Evolutionary conservation across 2,888 invertebrate species (phyloP).

Genomic region (Brachynemurus nebulosus): DNA sequence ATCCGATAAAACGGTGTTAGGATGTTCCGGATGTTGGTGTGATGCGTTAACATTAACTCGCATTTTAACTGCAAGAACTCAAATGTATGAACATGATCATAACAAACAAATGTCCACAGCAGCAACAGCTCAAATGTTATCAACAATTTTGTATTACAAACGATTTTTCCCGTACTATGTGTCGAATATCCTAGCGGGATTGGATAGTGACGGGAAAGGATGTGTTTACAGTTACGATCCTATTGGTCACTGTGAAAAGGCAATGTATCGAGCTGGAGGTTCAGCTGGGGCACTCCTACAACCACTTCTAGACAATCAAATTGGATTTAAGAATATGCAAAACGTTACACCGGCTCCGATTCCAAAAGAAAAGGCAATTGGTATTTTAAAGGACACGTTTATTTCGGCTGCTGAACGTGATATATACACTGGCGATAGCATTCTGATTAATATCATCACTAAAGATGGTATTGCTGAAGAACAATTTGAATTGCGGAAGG

Average conservation of each 20-base stretch:
- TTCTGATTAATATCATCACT: constrained; percentile 75
- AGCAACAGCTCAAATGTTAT: constrained; percentile 90
- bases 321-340: constrained; percentile 80
- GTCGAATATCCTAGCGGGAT: constrained; percentile 84
- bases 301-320: constrained; percentile 91
- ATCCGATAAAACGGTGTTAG: constrained; percentile 75
- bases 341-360: constrained; percentile 44
- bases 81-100: constrained; percentile 92
- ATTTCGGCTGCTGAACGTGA: constrained; percentile 97
- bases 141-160: constrained; percentile 89
- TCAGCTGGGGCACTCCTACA: constrained; percentile 82
- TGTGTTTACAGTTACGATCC: constrained; percentile 96
- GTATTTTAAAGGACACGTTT: constrained; percentile 87
- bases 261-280: constrained; percentile 77
- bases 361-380: constrained; percentile 65
- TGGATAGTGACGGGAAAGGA: constrained; percentile 88
- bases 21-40: constrained; percentile 94
- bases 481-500: constrained; percentile 70
- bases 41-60: constrained; percentile 86
- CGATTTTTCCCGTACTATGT: constrained; percentile 98
- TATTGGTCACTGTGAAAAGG: constrained; percentile 84
- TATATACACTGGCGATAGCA: constrained; percentile 90
- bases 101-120: constrained; percentile 83
- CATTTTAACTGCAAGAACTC: constrained; percentile 71
- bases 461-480: constrained; percentile 67